Evolutionary conservation across 2,797 vertebrate species (phyloP), one percentile per base, ranked within the genome.

Genomic region (Xiphorhynchus erythropygius): DNA sequence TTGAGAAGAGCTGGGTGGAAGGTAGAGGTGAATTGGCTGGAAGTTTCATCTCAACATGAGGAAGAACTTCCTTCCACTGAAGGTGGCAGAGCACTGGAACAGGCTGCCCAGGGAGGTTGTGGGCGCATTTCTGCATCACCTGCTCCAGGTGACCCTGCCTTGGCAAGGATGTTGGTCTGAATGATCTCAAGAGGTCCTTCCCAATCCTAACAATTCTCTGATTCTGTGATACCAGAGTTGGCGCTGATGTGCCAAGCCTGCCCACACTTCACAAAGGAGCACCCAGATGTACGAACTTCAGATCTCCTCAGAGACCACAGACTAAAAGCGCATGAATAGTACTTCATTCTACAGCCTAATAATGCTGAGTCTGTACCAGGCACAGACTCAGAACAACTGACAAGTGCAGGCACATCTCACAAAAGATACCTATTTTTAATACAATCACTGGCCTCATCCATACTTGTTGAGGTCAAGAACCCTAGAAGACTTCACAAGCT

Each of bases 311-410:
- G 30, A 70, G 55, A 30, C 2, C 21, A n/a, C 46, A 10, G 11
- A 7, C 2, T 16, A 37, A 64, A n/a, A 1, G 15, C 27, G n/a
- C 16, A 9, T 0, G 3, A 33, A 69, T 19, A 7, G 2, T 1
- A 78, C 55, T 3, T 76, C 50, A 12, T 2, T 8, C 42, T 44
- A 5, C 52, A 23, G 44, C 5, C 12, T 14, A 32, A 82, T 0
- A 70, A 24, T 1, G 27, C 52, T n/a, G 10, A 77, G 56, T 32
- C 56, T 32, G 25, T 49, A 52, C 78, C 23, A 44, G 25, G 10
- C 39, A 28, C 0, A 32, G 64, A 7, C 57, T 57, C 65, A 13
- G 30, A 53, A 16, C 14, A 74, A n/a, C 11, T 5, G 14, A 49
- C 44, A 56, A 21, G 8, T 18, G 67, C 75, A 53, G 33, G 19